Evolutionary conservation across 2,113 vertebrate genomes (phyloP).

Genomic region (Dolichallabes microphthalmus): DNA sequence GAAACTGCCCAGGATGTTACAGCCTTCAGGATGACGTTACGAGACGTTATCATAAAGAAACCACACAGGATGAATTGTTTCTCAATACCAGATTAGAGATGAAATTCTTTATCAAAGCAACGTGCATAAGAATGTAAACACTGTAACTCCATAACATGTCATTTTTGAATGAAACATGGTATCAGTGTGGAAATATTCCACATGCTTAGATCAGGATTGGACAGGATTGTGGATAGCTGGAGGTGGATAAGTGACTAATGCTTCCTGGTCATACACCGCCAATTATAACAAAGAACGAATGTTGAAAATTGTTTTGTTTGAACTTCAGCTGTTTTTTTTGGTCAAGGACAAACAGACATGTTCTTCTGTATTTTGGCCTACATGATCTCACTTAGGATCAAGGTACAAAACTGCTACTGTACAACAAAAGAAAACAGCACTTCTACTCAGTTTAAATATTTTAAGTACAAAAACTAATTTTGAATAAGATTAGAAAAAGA

Average conservation of each 20-base stretch:
- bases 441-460: neutral
- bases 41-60: neutral
- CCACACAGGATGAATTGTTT: neutral
- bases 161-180: neutral
- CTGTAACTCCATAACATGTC: neutral
- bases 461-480: neutral
- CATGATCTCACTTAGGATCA: neutral
- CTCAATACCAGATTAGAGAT: neutral
- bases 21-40: neutral
- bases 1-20: neutral
- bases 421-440: neutral
- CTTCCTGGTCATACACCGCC: neutral
- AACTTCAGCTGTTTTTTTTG: neutral
- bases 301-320: neutral
- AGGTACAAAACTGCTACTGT: neutral
- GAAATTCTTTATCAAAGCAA: neutral
- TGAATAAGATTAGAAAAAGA: neutral
- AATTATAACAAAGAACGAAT: neutral
- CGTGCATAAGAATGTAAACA: neutral
- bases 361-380: neutral
- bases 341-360: neutral
- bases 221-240: neutral
- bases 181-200: neutral
- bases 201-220: neutral
- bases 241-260: neutral